Base-by-base conservation (phyloP, 2,113 vertebrate species). In the Thermophis baileyi region DNA sequence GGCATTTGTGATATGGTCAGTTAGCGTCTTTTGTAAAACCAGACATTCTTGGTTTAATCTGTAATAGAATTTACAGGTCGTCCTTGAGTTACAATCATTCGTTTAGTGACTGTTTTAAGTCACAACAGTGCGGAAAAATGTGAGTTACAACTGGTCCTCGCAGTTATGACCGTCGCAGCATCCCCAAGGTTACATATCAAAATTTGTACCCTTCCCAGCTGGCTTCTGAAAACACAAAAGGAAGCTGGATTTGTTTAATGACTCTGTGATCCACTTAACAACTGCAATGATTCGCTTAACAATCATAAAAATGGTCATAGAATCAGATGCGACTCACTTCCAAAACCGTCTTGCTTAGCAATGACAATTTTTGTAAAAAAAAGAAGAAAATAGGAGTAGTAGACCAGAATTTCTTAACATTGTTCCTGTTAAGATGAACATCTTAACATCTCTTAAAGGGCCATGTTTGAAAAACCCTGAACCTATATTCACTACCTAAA, bases 101-200 rank as follows among this genome's bases (percentile, higher is more conserved):
- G 1, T n/a, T 69, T n/a, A 16, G 63, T 69, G 63, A 63, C 60
- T 63, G 10, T 63, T 63, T 60, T 60, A 60, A n/a, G 12, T 63
- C 60, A n/a, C 60, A 69, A 16, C 63, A n/a, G 30, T 69, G 25
- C 4, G 1, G 12, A n/a, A 69, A 16, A 69, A 25, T 27, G 8
- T 57, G 25, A 60, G 25, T 27, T 60, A 27, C 55, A 60, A 60
- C 55, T 60, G 55, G 55, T 60, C 8, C 57, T 27, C 25, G 3
- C 3, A 3, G 9, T 27, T 27, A 60, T 35, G 30, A n/a, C 30
- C 0, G 0, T 69, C 16, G 12, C 12, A 2, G 12, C 30, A n/a
- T 69, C 4, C 60, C 30, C 30, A 6, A 16, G 60, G 30, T 63
- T 11, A n/a, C 60, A 69, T 63, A n/a, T 69, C 5, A 69, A n/a